Conservation (phyloP, 2,113 vertebrate species). For the Microcebus jonahi region DNA sequence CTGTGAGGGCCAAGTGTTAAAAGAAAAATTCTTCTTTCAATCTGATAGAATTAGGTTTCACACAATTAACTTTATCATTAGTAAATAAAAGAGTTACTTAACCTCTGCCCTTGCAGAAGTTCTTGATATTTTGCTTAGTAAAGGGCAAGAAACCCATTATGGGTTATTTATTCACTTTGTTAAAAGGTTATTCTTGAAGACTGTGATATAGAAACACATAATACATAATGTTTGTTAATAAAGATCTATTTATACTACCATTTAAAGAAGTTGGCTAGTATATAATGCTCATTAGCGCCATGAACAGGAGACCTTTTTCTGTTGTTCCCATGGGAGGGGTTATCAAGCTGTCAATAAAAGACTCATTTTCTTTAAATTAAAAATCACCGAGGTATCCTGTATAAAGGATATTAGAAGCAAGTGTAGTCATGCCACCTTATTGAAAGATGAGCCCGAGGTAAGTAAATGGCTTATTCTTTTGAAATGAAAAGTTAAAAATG, state of each 20-base stretch:
- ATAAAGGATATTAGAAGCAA: conserved; percentile 64
- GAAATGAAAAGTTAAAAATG: conserved; percentile 62
- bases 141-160: conserved; percentile 67
- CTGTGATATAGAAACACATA: conserved; percentile 68
- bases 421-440: conserved; percentile 21
- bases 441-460: conserved; percentile 38
- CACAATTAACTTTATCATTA: conserved; percentile 81
- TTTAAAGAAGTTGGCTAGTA: conserved; percentile 75
- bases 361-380: conserved; percentile 83
- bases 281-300: conserved; percentile 78
- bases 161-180: conserved; percentile 72
- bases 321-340: conserved; percentile 82
- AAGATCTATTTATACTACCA: conserved; percentile 80
- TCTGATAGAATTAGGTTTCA: conserved; percentile 54
- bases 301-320: conserved; percentile 70
- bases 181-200: conserved; percentile 73
- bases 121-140: conserved; percentile 79
- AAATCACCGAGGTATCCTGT: conserved; percentile 71
- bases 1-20: conserved; percentile 11
- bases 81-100: conserved; percentile 80
- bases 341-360: conserved; percentile 81
- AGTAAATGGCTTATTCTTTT: background rate
- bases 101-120: conserved; percentile 71
- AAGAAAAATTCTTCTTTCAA: conserved; percentile 61
- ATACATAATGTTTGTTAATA: conserved; percentile 79